A percentile compares a stretch with the other conserved stretches of the same genome.
Evolutionary conservation across 1,140 invertebrate genomes (phyloP).

Genomic region (Artemia franciscana): DNA sequence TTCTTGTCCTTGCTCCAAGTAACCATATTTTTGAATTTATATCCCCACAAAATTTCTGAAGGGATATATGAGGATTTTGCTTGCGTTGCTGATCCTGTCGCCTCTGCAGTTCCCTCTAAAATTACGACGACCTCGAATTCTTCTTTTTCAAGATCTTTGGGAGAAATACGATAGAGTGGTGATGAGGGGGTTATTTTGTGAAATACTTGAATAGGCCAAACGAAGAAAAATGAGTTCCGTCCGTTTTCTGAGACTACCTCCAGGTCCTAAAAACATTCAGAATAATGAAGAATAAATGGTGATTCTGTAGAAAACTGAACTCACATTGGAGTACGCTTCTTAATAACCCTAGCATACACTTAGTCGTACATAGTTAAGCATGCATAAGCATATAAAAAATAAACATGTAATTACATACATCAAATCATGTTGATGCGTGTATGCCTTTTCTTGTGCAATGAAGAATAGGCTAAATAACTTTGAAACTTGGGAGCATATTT

Average conservation of each 20-base stretch:
- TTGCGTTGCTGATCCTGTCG: constrained; percentile 57
- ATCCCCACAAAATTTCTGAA: constrained; percentile 65
- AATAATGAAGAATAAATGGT: too few relatives aligned
- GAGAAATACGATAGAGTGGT: constrained; percentile 58
- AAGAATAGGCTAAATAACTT: too few relatives aligned
- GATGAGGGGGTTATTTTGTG: constrained; percentile 63
- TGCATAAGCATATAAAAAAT: too few relatives aligned
- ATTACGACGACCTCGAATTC: constrained; percentile 82
- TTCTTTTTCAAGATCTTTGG: constrained; percentile 47
- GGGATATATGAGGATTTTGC: constrained; percentile 70
- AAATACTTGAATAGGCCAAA: constrained; percentile 67
- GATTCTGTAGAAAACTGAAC: too few relatives aligned
- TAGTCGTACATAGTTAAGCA: too few relatives aligned
- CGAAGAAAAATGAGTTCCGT: constrained; percentile 62
- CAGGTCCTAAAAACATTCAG: too few relatives aligned
- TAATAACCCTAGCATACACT: too few relatives aligned
- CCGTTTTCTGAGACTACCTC: constrained; percentile 46
- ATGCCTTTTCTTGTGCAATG: too few relatives aligned
- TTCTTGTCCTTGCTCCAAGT: constrained; percentile 68
- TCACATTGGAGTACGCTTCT: too few relatives aligned
- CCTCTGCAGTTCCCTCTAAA: constrained; percentile 72
- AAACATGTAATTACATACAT: too few relatives aligned
- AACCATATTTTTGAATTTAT: constrained; percentile 59
- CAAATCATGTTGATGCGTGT: too few relatives aligned
- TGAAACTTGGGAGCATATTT: too few relatives aligned